Percentiles rank a stretch among this genome's conserved stretches.
These are phyloP conservation scores for Orientallactaga sibirica DNA, from an alignment of 2,797 vertebrate species.

Conservation along the genomic window DNA sequence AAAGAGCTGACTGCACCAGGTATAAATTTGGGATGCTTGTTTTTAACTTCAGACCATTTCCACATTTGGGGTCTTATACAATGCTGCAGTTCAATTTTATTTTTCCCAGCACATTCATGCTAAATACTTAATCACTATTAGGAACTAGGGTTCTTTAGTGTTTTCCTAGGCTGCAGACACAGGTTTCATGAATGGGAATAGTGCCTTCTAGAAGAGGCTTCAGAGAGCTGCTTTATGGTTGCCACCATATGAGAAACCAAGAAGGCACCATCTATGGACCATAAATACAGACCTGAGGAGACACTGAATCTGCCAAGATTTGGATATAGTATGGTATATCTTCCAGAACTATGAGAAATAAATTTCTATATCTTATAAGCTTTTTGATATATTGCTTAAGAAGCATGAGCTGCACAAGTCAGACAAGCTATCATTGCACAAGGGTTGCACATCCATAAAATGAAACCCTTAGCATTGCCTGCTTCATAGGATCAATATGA, in stretches of 20 bases:
- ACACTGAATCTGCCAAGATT: neutral
- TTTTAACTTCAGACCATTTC: neutral
- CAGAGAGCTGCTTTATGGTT: too few relatives aligned
- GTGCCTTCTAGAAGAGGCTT: too few relatives aligned
- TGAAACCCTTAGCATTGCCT: neutral
- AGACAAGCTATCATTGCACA: neutral
- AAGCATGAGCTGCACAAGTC: neutral
- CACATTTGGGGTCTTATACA: neutral
- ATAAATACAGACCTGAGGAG: rapidly evolving
- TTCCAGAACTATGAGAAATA: neutral
- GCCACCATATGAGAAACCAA: neutral
- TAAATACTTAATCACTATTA: too few relatives aligned
- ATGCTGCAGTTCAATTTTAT: neutral
- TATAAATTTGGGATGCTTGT: neutral
- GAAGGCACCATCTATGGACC: neutral
- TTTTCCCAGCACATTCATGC: neutral
- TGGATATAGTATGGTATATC: neutral
- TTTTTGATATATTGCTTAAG: neutral
- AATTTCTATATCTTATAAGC: neutral
- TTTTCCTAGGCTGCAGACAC: neutral
- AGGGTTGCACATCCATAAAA: neutral
- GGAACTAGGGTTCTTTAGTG: neutral
- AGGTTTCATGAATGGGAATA: neutral
- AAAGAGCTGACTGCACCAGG: neutral
- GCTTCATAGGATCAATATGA: neutral